Base-by-base conservation (phyloP, 1,140 invertebrate species). In the Dendrolimus kikuchii region DNA sequence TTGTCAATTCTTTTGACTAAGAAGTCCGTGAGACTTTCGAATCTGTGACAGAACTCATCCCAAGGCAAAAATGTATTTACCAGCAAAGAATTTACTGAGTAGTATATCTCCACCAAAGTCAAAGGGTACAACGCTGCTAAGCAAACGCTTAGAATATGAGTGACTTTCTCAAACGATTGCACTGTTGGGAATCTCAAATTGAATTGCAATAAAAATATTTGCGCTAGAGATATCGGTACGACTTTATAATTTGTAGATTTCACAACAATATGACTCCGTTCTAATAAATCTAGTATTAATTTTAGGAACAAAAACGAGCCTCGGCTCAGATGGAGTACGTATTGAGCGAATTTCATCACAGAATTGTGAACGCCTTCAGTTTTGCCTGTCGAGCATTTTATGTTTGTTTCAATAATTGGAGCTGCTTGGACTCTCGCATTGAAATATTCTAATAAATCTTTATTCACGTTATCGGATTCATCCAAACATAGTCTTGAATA, bases 211-310 rank as follows among this genome's bases (percentile, higher is more conserved):
- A 96, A 87, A 77, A 98, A 99, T 71, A 99, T 95, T 86, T 99
- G 96, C 1, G 94, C 93, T 23, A 99, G 85, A 3, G 95, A 96
- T 40, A 97, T 94, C 2, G 98, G 98, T 10, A 99, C 88, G 10
- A 95, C 95, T 90, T 98, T 96, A 83, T 98, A 96, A 69, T 95
- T 95, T 0, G 94, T 92, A 7, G 96, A 97, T 87, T 98, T 98
- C 40, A 97, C 92, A 6, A 98, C 96, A 54, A 99, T 90, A 69
- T 97, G 94, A 7, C 97, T 97, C 69, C 93, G 91, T 77, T 98
- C 96, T 56, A 99, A 93, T 41, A 99, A 90, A 88, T 99, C 97
- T n/a, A 99, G 88, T 4, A 95, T 95, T 8, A 99, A 86, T 88
- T 98, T 97, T 42, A 95, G 91, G 81, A 96, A 98, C 41, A 99